These are phyloP conservation scores for Smittia aterrima DNA, from an alignment of 2,888 invertebrate genomes.

Conservation along the genomic window DNA sequence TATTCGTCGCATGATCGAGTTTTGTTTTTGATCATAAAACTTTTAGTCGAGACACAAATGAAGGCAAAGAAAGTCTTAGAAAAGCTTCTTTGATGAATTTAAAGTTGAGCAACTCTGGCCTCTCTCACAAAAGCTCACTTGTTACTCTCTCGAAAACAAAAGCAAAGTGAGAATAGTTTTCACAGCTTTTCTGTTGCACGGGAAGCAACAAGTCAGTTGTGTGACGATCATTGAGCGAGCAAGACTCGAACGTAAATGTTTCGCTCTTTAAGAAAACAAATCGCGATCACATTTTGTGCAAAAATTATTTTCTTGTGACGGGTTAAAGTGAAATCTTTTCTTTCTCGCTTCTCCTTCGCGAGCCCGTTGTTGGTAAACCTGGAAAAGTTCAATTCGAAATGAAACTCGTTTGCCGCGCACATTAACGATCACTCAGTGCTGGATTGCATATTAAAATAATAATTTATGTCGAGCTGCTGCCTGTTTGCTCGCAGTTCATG, in stretches of 20 bases:
- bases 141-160: too few species aligned
- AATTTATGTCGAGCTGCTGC: conserved; percentile 10
- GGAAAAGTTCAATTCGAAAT: conserved; percentile 27
- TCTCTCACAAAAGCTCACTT: too few species aligned
- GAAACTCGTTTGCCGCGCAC: conserved; percentile 22
- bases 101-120: too few species aligned
- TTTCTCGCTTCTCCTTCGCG: background rate
- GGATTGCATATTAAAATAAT: conserved; percentile 23
- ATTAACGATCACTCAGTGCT: conserved; percentile 12
- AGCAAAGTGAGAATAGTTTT: background rate
- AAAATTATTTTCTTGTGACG: conserved; percentile 19
- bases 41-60: conserved; percentile 11
- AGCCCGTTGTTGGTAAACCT: background rate
- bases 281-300: conserved; percentile 8
- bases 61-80: background rate
- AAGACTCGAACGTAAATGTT: background rate
- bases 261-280: background rate
- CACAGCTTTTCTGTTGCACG: background rate
- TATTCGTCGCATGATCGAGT: too few species aligned
- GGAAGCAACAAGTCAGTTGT: background rate
- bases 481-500: background rate
- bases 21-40: background rate
- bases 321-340: conserved; percentile 30
- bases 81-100: too few species aligned
- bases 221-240: background rate